A percentile compares a stretch with the other conserved stretches of the same genome.
Evolutionary conservation across 2,888 invertebrate genomes (phyloP).

Genomic region (Gastrophysa polygoni): DNA sequence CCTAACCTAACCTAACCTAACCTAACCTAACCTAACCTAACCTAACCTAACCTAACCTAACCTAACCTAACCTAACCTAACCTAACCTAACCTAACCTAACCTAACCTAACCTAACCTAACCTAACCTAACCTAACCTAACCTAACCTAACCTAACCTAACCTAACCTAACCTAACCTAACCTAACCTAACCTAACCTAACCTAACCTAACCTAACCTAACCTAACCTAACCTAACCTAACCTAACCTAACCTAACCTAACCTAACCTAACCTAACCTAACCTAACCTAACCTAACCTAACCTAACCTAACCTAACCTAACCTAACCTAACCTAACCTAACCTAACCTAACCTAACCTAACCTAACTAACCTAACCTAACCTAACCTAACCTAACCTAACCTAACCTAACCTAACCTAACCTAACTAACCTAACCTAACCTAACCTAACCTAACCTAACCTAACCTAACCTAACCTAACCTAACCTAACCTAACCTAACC

Average conservation of each 20-base stretch:
- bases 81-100: constrained; percentile 12
- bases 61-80: constrained; percentile 13
- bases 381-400: constrained; percentile 12
- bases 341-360: constrained; percentile 12
- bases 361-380: constrained; percentile 3
- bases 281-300: constrained; percentile 12
- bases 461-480: constrained; percentile 13
- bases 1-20: constrained; percentile 13
- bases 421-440: constrained; percentile 14
- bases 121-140: constrained; percentile 13
- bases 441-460: constrained; percentile 12
- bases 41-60: constrained; percentile 12
- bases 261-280: constrained; percentile 15
- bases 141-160: constrained; percentile 13
- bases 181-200: constrained; percentile 13
- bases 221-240: constrained; percentile 12
- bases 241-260: constrained; percentile 14
- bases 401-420: constrained; percentile 13
- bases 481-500: constrained; percentile 12
- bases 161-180: constrained; percentile 12
- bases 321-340: constrained; percentile 13
- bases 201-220: constrained; percentile 6
- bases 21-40: constrained; percentile 14
- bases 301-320: constrained; percentile 13
- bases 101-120: constrained; percentile 13